Evolutionary conservation across 2,113 vertebrate genomes (phyloP), one percentile per base, ranked within the genome.

Genomic region (Pontoporia blainvillei): DNA sequence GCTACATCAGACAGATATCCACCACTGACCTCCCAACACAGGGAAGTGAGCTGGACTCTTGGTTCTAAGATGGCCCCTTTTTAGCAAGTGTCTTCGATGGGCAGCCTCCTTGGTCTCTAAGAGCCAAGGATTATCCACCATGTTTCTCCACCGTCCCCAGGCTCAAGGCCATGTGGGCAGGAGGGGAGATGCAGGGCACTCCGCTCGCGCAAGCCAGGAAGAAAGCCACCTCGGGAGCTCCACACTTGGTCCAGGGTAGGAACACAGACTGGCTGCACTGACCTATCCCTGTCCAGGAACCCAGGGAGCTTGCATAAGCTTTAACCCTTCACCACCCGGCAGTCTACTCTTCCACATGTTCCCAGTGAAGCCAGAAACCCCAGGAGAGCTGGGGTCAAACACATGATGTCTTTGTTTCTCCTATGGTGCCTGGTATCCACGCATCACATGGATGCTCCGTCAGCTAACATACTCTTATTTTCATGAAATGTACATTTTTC

Each of bases 271-370:
- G 25, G 27, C 18, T 83, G 8, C 18, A 11, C 31, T 8, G 8
- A 9, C 15, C 41, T 8, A 9, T 1, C 17, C 10, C 2, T n/a
- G 69, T 31, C 75, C 67, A 34, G 0, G 12, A 57, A 13, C 17
- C 25, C 64, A 29, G 1, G 9, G 59, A 17, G n/a, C n/a, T 31
- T 23, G 34, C 49, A 41, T 17, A 10, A 1, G 2, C 59, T 34
- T n/a, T 6, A 31, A 17, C 5, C 11, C 41, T 34, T 44, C 39
- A 4, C 62, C 39, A 3, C 4, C 29, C 44, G 11, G 46, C 36
- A 18, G 6, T 20, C n/a, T 2, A 20, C 44, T 5, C 20, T 23
- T 54, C 25, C 4, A 0, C 1, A 2, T 18, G 41, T 8, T 62
- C 62, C 36, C 6, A 1, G 72, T 4, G 31, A 69, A 31, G 41